Evolutionary conservation across 2,113 vertebrate genomes (phyloP), one percentile per base, ranked within the genome.

Genomic region (Eurystomus gularis): DNA sequence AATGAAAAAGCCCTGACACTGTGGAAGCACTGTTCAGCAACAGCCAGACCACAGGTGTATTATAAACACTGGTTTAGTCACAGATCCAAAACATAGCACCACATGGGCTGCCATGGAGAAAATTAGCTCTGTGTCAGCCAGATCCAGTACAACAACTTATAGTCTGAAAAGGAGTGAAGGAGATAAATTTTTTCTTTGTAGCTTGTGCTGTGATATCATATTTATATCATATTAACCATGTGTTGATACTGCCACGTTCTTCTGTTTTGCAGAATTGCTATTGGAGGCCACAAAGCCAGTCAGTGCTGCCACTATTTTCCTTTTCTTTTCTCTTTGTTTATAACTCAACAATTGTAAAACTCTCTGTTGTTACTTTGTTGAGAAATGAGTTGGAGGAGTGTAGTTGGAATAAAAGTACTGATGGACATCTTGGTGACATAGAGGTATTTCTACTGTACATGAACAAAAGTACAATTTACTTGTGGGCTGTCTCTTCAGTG

Each of bases 31-130:
- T 28, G 10, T 31, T 76, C 61, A 44, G 13, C 17, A 54, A 5
- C 6, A 48, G 13, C 5, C 14, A 42, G 65, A 83, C 28, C 7
- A 13, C 0, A 7, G 29, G 4, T 75, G 19, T 19, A 25, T 28
- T 57, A 52, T 33, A n/a, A 24, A 10, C 13, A 17, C 14, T 10
- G 4, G 1, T n/a, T 78, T 37, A 65, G 39, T 46, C 33, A 55
- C 15, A 35, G 37, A 71, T 52, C 0, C 9, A 28, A 83, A 66
- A 37, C 40, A 10, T 8, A 31, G 7, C 8, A 40, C 25, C 4
- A 8, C n/a, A 28, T 0, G 0, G 52, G 7, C 4, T 52, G 4
- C 13, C 8, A 2, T 25, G 17, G 33, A n/a, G 51, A 62, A 39
- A 81, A 68, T n/a, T 21, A 29, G 2, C 16, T 44, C 12, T 16